Evolutionary conservation across 2,113 vertebrate genomes (phyloP), one percentile per base, ranked within the genome.

Genomic region (Pontoporia blainvillei): DNA sequence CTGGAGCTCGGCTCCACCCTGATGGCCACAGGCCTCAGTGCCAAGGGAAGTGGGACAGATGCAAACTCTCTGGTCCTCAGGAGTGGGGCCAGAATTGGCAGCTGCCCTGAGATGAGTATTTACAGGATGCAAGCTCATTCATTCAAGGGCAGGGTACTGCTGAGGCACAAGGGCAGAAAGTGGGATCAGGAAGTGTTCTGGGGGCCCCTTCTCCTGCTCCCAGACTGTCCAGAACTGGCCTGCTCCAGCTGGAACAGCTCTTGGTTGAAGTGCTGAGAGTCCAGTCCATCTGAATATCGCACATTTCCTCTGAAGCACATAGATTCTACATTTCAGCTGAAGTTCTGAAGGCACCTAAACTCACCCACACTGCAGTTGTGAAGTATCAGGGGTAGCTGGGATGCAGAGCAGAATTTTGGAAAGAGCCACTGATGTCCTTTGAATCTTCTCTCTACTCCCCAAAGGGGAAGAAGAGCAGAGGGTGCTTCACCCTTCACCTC

Each of bases 41-140:
- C 83, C 54, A n/a, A 21, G 36, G 85, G 54, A 62, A 15, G 11
- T 0, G 0, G 62, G n/a, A 67, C 27, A 14, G 49, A 90, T 54
- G n/a, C 31, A 44, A 23, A n/a, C 25, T 6, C 6, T 52, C 8
- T 18, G 59, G 46, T 76, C n/a, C 31, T 27, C n/a, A 13, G 29
- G 59, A 41, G 1, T 3, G 0, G n/a, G 57, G n/a, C 67, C 62
- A 86, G 79, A 49, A n/a, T 20, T 11, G 10, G 49, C 61, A 76
- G 67, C 71, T 49, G 15, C 41, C 59, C 49, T 0, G 0, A 46
- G 72, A 36, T 34, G 34, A 54, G 57, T n/a, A 36, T 18, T 29
- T 29, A 1, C 0, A 0, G 39, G 39, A 36, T 0, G 3, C 31
- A 15, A 75, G 27, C 41, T 31, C 59, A 23, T 69, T 67, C 72